Base-by-base conservation (phyloP, 1,140 invertebrate genomes). In the Drosophila ananassae region DNA sequence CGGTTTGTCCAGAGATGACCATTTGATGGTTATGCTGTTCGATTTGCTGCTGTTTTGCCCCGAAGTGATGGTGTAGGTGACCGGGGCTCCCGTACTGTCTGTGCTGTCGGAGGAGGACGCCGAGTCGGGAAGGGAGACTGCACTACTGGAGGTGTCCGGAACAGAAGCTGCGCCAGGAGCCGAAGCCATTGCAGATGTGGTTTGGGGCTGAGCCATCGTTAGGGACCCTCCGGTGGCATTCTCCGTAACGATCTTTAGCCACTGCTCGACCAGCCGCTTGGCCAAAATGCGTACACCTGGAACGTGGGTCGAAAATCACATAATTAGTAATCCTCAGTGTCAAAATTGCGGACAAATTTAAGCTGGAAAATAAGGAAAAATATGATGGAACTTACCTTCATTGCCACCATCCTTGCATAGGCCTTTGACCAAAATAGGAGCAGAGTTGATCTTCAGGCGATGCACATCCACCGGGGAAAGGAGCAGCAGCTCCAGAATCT, bases 381-480 rank as follows among this genome's bases (percentile, higher is more conserved):
- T 41, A 47, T 32, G 17, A 3, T 13, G 30, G 47, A 22, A 80
- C 87, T 90, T 93, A 97, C 96, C 95, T 93, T 95, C 94, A 90
- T 96, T 94, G 80, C 95, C 95, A 51, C 95, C 95, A 81, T 96
- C 95, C 82, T 97, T 97, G 10, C 97, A 96, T 3, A 98, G 92
- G 22, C 95, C 95, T 92, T 98, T 98, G 21, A 99, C 96, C 37
- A 98, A 93, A 92, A 98, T 98, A 2, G 98, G 97, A 76, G 97
- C 96, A 76, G 96, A 96, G 91, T 98, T 98, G 71, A 96, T 95
- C 92, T 98, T 98, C 17, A 99, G 93, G 44, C 97, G 93, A 77
- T 97, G 95, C 24, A 98, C 95, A 90, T 97, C 97, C 37, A 98
- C 96, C 13, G 98, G 98, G 62, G 97, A 96, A 2, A 96, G 92